A percentile compares a stretch with the other conserved stretches of the same genome.
Conservation (phyloP, 2,113 vertebrate species). For the Gnathonemus longibarbis region DNA sequence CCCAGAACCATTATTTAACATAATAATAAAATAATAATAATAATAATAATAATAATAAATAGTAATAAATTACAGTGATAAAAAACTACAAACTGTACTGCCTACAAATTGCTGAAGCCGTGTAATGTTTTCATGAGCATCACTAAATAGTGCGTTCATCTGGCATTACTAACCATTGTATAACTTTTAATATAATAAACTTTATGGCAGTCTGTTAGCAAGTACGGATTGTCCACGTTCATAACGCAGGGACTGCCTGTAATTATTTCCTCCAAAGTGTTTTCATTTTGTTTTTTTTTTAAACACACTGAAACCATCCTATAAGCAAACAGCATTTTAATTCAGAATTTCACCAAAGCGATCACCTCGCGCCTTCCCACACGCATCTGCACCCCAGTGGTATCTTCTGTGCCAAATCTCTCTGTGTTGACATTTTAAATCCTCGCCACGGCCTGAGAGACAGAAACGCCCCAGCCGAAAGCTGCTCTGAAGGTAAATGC, state of each 20-base stretch:
- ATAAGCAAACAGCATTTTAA: constrained; percentile 9
- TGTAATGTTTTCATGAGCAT: not conserved
- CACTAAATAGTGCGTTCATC: not conserved
- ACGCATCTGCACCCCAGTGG: not conserved
- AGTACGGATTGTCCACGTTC: not conserved
- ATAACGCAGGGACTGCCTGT: not conserved
- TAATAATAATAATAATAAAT: too few relatives aligned
- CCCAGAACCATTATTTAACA: not conserved
- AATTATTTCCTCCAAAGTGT: not conserved
- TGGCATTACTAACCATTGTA: not conserved
- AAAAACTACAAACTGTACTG: not conserved
- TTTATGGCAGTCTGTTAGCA: not conserved
- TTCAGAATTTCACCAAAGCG: not conserved
- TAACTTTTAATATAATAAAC: not conserved
- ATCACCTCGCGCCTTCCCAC: not conserved
- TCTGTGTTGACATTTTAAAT: not conserved
- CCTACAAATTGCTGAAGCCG: not conserved
- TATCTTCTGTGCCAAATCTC: not conserved
- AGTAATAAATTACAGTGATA: not conserved
- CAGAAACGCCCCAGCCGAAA: not conserved
- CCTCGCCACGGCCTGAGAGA: not conserved
- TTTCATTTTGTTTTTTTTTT: not conserved
- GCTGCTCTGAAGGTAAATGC: not conserved
- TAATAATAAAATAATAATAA: not conserved
- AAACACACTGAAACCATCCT: not conserved